Base-by-base conservation (phyloP, 2,113 vertebrate species). In the Meleagris gallopavo region DNA sequence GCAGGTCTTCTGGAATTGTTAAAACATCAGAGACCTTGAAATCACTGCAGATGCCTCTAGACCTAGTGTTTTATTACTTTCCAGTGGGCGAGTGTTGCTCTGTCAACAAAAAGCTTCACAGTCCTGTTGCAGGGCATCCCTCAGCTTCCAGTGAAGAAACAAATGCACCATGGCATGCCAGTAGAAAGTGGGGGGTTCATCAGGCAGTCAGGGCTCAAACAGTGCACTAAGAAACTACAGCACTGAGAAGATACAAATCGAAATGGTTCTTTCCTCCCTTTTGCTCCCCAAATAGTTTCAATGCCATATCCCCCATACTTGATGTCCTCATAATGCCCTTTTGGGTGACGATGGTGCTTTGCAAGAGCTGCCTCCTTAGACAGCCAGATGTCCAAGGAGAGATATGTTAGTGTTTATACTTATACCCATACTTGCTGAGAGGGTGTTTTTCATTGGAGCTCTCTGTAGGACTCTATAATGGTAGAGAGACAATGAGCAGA, bases 51-150 rank as follows among this genome's bases (percentile, higher is more conserved):
- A 3, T 38, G 25, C 17, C 50, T 89, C 34, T 67, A 24, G 32
- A 27, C 11, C 6, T 6, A 57, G 58, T 45, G 22, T 94, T 92
- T 95, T 80, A 40, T 80, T 97, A 77, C 69, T 97, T 96, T 69
- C 54, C 36, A 4, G 75, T 38, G 52, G 48, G 17, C 6, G 1
- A 2, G 8, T 36, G 30, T 10, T 82, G 14, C 34, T 89, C 22
- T 64, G 58, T 45, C 58, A 43, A n/a, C 20, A 43, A 69, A 72
- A 38, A 75, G 22, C 52, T 78, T 43, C 61, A n/a, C 3, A n/a
- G 75, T 18, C 43, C 46, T 46, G 58, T 15, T 38, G 62, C 46
- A 75, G 60, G 0, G 6, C n/a, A 90, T 50, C 38, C 36, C 22
- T 75, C 1, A 22, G 18, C 21, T 65, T 11, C 50, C 61, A 14